Evolutionary conservation across 2,113 vertebrate species (phyloP).

Genomic region (Cepphus grylle): DNA sequence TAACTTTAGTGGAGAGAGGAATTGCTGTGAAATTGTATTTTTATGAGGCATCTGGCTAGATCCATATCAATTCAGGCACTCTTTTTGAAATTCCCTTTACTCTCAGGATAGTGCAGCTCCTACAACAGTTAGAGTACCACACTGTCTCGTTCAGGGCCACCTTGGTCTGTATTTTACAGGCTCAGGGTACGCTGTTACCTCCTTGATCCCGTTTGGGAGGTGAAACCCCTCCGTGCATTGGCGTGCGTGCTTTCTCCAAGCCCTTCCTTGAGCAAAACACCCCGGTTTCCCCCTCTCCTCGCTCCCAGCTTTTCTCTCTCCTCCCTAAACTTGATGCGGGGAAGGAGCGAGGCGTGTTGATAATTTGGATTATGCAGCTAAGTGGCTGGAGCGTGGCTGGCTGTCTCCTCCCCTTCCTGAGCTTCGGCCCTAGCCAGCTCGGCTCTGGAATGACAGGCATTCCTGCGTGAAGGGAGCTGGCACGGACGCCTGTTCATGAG

Average conservation of each 20-base stretch:
- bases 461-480: slow-evolving; percentile 77
- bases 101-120: neutral
- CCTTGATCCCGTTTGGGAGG: neutral
- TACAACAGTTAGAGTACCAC: rapidly evolving
- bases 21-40: neutral
- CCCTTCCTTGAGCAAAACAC: neutral
- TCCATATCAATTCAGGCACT: neutral
- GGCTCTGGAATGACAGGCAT: slow-evolving; percentile 93
- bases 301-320: neutral
- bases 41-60: neutral
- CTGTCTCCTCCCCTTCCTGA: slow-evolving; percentile 78
- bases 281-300: neutral
- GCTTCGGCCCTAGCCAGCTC: slow-evolving; percentile 73
- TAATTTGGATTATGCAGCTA: slow-evolving; percentile 46
- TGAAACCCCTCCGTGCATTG: neutral
- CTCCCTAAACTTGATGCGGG: neutral
- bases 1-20: neutral
- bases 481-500: slow-evolving; percentile 75
- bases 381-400: slow-evolving; percentile 36
- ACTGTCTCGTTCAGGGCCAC: neutral
- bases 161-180: neutral
- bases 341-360: slow-evolving; percentile 64
- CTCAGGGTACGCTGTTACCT: neutral
- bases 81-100: neutral
- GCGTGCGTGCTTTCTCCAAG: neutral